Percentiles rank a stretch among this genome's conserved stretches.
Evolutionary conservation across 2,888 invertebrate species (phyloP).

Genomic region (Amblyjoppa fuscipennis): DNA sequence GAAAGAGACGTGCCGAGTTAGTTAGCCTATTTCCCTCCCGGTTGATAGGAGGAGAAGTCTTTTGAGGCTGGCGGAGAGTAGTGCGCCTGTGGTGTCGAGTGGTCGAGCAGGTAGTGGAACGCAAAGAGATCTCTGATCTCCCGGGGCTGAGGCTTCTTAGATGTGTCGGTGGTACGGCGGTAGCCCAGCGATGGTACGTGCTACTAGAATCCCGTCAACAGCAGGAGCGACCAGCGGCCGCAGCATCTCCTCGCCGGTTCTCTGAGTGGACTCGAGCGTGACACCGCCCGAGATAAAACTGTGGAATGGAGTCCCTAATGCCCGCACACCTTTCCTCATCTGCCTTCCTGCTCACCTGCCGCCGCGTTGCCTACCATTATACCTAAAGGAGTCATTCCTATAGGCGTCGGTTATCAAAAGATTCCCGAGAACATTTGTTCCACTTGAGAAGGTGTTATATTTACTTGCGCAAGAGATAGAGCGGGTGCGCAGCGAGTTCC

Average conservation of each 20-base stretch:
- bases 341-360: slow-evolving; percentile 23
- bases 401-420: slow-evolving; percentile 53
- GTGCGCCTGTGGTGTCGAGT: slow-evolving; percentile 60
- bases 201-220: slow-evolving; percentile 58
- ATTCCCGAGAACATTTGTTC: slow-evolving; percentile 57
- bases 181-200: slow-evolving; percentile 26
- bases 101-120: slow-evolving; percentile 62
- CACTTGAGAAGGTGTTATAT: slow-evolving; percentile 57
- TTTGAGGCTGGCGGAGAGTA: slow-evolving; percentile 37
- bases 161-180: slow-evolving; percentile 44
- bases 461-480: slow-evolving; percentile 47
- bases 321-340: slow-evolving; percentile 45
- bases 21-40: slow-evolving; percentile 62
- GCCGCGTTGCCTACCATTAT: neutral
- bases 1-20: slow-evolving; percentile 58
- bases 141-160: slow-evolving; percentile 47
- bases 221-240: slow-evolving; percentile 30
- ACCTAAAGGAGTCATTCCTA: slow-evolving; percentile 42
- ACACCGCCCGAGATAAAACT: slow-evolving; percentile 71
- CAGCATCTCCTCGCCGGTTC: slow-evolving; percentile 54
- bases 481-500: slow-evolving; percentile 9
- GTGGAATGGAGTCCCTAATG: slow-evolving; percentile 68
- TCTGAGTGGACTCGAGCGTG: slow-evolving; percentile 70
- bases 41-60: slow-evolving; percentile 55
- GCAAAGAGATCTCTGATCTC: slow-evolving; percentile 67